phyloP scores from a whole-genome alignment of 2,888 invertebrate genomes.

The Thecocarcelia acutangulata region DNA sequence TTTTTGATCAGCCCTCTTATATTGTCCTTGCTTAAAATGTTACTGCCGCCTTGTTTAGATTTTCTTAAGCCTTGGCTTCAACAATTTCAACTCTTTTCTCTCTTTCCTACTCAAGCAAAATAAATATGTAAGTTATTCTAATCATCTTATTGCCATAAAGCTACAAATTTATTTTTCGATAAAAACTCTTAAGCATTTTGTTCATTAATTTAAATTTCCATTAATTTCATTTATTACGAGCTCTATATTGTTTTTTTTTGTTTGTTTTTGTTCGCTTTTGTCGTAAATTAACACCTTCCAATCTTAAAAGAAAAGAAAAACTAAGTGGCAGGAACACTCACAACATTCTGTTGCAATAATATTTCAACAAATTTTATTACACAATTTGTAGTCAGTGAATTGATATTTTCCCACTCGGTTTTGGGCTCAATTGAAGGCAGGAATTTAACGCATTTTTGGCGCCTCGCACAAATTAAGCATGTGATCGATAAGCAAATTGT shows the following conservation, averaged over 20 bases:
- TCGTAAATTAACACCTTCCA: slow-evolving; percentile 52
- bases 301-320: background rate
- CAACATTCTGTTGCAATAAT: slow-evolving; percentile 44
- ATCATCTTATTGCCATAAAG: slow-evolving; percentile 7
- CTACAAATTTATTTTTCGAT: slow-evolving; percentile 25
- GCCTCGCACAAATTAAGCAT: slow-evolving; percentile 77
- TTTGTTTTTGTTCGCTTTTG: too few relatives aligned
- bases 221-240: slow-evolving; percentile 36
- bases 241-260: slow-evolving; percentile 11
- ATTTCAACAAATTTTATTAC: slow-evolving; percentile 58
- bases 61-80: background rate
- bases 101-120: background rate
- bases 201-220: slow-evolving; percentile 35
- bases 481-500: slow-evolving; percentile 78
- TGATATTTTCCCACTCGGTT: slow-evolving; percentile 38
- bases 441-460: slow-evolving; percentile 67
- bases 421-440: slow-evolving; percentile 5
- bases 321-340: slow-evolving; percentile 1
- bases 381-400: slow-evolving; percentile 46
- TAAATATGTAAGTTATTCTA: background rate
- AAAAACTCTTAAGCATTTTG: background rate
- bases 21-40: too few relatives aligned
- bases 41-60: too few relatives aligned
- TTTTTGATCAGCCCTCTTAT: too few relatives aligned
- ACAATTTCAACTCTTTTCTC: background rate